These are phyloP conservation scores for Corydoras maculifer DNA, from an alignment of 2,113 vertebrate species.

Conservation along the genomic window DNA sequence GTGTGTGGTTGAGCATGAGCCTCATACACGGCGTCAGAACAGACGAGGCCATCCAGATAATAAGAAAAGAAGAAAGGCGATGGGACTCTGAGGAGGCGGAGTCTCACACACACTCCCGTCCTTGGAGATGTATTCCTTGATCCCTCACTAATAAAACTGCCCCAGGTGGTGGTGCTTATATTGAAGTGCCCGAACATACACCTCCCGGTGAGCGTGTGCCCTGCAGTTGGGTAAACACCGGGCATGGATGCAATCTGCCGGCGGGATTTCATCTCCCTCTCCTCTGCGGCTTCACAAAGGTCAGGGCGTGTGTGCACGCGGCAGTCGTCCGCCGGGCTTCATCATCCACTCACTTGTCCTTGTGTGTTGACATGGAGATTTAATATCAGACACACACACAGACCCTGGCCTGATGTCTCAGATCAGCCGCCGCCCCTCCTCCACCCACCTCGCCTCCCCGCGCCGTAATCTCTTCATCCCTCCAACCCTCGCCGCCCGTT, in stretches of 20 bases:
- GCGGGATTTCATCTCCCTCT: constrained; percentile 21
- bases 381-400: constrained; percentile 85
- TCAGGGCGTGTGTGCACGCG: constrained; percentile 19
- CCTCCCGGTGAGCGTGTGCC: neutral
- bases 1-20: too few relatives aligned
- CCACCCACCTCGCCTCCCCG: constrained; percentile 52
- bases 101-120: too few relatives aligned
- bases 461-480: constrained; percentile 70
- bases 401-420: constrained; percentile 79
- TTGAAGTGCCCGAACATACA: constrained; percentile 57
- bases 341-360: constrained; percentile 63
- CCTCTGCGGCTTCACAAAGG: constrained; percentile 30
- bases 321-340: constrained; percentile 36
- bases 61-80: too few relatives aligned
- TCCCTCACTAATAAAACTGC: constrained; percentile 84
- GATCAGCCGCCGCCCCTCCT: constrained; percentile 63
- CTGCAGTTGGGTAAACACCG: constrained; percentile 18
- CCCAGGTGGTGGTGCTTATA: constrained; percentile 77
- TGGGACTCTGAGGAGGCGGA: too few relatives aligned
- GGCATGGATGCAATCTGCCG: constrained; percentile 11
- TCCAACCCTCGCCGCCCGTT: neutral
- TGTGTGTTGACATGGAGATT: constrained; percentile 84
- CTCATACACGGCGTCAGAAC: too few relatives aligned
- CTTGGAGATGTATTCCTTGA: constrained; percentile 39
- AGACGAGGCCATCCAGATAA: too few relatives aligned